Percentiles rank a stretch among this genome's conserved stretches.
Conservation (phyloP, 2,113 vertebrate genomes). For the Plectropomus leopardus region DNA sequence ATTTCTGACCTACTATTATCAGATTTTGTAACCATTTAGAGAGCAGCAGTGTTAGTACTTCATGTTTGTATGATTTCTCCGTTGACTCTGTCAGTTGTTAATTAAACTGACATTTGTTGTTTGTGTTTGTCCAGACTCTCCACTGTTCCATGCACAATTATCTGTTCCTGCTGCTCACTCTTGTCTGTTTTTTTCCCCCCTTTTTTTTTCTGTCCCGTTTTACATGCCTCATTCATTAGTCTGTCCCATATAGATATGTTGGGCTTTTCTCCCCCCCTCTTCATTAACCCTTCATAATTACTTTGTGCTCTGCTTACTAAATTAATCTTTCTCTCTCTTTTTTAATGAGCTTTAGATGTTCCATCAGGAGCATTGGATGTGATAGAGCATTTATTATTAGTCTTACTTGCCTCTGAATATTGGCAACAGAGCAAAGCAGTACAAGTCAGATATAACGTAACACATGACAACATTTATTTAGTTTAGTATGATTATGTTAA, state of each 20-base stretch:
- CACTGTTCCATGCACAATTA: constrained; percentile 66
- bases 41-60: constrained; percentile 2
- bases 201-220: constrained; percentile 42
- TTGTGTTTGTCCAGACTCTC: constrained; percentile 79
- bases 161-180: constrained; percentile 60
- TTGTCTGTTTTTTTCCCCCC: constrained; percentile 1
- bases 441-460: neutral
- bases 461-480: neutral
- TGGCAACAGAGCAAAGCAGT: constrained; percentile 8
- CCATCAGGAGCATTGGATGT: constrained; percentile 29
- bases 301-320: constrained; percentile 32
- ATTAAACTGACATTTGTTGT: constrained; percentile 56
- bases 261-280: neutral
- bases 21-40: constrained; percentile 18
- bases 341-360: constrained; percentile 39
- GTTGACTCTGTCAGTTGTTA: constrained; percentile 20
- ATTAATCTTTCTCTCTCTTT: constrained; percentile 27
- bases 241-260: constrained; percentile 43
- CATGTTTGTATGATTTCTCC: constrained; percentile 22
- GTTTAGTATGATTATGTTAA: neutral
- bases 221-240: constrained; percentile 45
- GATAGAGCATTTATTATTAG: constrained; percentile 5
- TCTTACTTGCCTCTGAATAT: constrained; percentile 17
- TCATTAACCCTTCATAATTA: constrained; percentile 24
- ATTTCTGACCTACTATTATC: constrained; percentile 13